Evolutionary conservation across 2,113 vertebrate genomes (phyloP).

Genomic region (Alces alces): DNA sequence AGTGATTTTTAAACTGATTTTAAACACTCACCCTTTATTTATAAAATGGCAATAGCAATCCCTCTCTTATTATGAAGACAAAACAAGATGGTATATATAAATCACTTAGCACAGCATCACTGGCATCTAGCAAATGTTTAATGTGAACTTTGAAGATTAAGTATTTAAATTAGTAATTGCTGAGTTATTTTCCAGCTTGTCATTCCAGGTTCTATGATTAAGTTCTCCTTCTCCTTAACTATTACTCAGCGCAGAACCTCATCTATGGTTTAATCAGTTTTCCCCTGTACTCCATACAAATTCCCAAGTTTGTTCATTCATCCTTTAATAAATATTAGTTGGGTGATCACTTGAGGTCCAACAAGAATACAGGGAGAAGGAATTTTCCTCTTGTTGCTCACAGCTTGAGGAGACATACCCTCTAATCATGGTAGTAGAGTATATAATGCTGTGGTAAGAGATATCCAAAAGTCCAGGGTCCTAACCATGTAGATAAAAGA

Average conservation of each 20-base stretch:
- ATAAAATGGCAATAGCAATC: not conserved
- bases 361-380: not conserved
- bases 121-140: not conserved
- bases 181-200: not conserved
- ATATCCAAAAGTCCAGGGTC: not conserved
- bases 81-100: not conserved
- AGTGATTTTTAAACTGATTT: not conserved
- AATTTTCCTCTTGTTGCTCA: too few relatives aligned
- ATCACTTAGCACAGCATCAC: not conserved
- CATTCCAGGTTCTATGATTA: not conserved
- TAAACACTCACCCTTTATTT: not conserved
- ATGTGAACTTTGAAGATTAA: not conserved
- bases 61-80: not conserved
- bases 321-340: not conserved
- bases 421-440: fast-evolving
- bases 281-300: not conserved
- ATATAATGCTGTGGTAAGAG: not conserved
- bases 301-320: not conserved
- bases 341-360: not conserved
- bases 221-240: not conserved
- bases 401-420: not conserved
- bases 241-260: not conserved
- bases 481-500: not conserved
- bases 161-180: not conserved
- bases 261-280: not conserved